phyloP scores from a whole-genome alignment of 2,113 vertebrate species.

The Engraulis encrasicolus region DNA sequence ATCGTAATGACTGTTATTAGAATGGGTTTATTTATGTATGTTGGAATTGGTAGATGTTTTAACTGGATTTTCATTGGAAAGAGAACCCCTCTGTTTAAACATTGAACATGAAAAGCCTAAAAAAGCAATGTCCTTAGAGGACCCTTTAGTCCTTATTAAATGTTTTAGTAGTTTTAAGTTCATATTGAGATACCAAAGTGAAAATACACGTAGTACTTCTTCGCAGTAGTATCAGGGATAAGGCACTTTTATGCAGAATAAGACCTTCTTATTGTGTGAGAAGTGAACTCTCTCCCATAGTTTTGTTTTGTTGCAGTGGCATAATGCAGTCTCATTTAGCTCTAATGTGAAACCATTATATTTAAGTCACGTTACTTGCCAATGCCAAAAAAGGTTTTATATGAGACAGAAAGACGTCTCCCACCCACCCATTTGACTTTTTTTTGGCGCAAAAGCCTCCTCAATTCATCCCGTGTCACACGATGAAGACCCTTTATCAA shows the following conservation, averaged over 20 bases:
- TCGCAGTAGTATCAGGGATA: neutral
- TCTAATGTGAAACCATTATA: neutral
- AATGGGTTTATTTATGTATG: neutral
- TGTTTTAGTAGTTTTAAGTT: neutral
- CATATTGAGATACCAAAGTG: neutral
- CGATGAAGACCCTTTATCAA: slow-evolving; percentile 49
- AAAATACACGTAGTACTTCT: neutral
- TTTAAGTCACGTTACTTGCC: neutral
- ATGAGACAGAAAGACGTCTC: neutral
- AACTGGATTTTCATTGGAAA: neutral
- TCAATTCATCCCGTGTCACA: slow-evolving; percentile 8
- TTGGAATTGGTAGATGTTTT: neutral
- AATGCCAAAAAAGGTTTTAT: neutral
- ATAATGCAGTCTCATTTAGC: neutral
- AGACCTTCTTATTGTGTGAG: neutral
- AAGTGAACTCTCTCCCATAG: neutral
- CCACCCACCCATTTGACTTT: neutral
- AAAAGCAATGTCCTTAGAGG: neutral
- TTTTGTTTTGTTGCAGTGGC: neutral
- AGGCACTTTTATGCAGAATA: neutral
- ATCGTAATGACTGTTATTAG: neutral
- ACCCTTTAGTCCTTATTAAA: neutral
- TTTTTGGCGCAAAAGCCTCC: slow-evolving; percentile 7
- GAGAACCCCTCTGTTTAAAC: neutral
- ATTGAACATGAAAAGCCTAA: neutral